Percentiles rank a stretch among this genome's conserved stretches.
Evolutionary conservation across 2,113 vertebrate species (phyloP).

Genomic region (Bettongia penicillata): DNA sequence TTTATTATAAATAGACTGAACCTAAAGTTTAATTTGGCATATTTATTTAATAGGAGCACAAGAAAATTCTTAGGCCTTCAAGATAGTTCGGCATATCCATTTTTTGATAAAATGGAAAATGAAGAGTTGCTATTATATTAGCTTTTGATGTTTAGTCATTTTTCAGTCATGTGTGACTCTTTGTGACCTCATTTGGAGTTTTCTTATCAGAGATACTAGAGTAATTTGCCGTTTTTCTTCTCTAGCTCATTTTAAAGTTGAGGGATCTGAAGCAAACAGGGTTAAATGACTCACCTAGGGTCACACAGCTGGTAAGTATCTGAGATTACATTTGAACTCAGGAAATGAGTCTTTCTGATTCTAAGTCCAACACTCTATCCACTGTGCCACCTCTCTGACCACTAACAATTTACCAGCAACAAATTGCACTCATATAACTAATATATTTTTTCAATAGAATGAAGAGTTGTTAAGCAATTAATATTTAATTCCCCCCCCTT

Average conservation of each 20-base stretch:
- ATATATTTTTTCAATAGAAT: slow-evolving; percentile 16
- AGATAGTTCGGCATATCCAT: background rate
- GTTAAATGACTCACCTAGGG: too few relatives aligned
- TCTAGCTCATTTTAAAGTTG: background rate
- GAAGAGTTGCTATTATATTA: background rate
- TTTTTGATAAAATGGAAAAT: background rate
- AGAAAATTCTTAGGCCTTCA: background rate
- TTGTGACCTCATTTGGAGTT: background rate
- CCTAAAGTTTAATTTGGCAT: background rate
- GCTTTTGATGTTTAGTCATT: background rate
- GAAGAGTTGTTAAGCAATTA: background rate
- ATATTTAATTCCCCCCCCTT: background rate
- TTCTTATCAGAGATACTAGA: background rate
- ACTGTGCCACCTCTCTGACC: background rate
- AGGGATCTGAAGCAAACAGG: too few relatives aligned
- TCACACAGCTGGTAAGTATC: too few relatives aligned
- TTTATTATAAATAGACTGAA: background rate
- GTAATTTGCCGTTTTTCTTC: background rate
- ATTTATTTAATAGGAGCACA: background rate
- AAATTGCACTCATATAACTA: slow-evolving; percentile 30
- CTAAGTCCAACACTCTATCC: background rate
- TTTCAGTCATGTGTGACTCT: background rate
- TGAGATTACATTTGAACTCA: background rate
- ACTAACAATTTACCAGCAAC: background rate
- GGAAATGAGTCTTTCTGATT: background rate